Percentiles rank a stretch among this genome's conserved stretches.
Conservation (phyloP, 2,888 invertebrate species). For the Merodon equestris region DNA sequence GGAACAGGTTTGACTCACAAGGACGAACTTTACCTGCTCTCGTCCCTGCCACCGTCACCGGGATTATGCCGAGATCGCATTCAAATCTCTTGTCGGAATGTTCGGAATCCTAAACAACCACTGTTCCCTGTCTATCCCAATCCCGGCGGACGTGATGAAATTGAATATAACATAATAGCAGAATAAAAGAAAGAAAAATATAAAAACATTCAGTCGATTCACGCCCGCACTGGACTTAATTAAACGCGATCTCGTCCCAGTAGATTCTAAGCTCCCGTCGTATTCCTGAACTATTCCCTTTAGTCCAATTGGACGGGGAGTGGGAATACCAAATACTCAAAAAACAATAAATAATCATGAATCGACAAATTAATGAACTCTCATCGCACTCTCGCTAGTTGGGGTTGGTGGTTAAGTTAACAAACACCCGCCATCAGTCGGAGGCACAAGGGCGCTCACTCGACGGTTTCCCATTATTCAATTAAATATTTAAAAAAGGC, state of each 20-base stretch:
- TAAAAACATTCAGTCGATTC: slow-evolving; percentile 24
- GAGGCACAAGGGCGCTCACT: background rate
- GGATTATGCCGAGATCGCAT: slow-evolving; percentile 41
- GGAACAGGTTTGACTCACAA: slow-evolving; percentile 39
- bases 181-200: slow-evolving; percentile 6
- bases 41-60: slow-evolving; percentile 15
- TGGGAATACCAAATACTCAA: slow-evolving; percentile 7
- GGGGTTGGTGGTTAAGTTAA: background rate
- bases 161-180: slow-evolving; percentile 16
- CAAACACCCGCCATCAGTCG: slow-evolving; percentile 1
- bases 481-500: slow-evolving; percentile 52
- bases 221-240: slow-evolving; percentile 59
- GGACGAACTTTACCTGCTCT: slow-evolving; percentile 16
- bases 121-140: background rate
- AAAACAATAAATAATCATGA: slow-evolving; percentile 58
- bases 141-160: slow-evolving; percentile 23
- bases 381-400: slow-evolving; percentile 18
- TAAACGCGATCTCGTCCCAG: slow-evolving; percentile 44
- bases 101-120: slow-evolving; percentile 29
- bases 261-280: slow-evolving; percentile 16
- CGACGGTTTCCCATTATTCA: slow-evolving; percentile 32
- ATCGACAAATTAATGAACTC: slow-evolving; percentile 43
- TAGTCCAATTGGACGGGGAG: background rate
- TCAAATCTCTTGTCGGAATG: slow-evolving; percentile 46
- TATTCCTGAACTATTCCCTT: background rate